phyloP scores from a whole-genome alignment of 2,888 invertebrate genomes.

The Drosophila picticornis region DNA sequence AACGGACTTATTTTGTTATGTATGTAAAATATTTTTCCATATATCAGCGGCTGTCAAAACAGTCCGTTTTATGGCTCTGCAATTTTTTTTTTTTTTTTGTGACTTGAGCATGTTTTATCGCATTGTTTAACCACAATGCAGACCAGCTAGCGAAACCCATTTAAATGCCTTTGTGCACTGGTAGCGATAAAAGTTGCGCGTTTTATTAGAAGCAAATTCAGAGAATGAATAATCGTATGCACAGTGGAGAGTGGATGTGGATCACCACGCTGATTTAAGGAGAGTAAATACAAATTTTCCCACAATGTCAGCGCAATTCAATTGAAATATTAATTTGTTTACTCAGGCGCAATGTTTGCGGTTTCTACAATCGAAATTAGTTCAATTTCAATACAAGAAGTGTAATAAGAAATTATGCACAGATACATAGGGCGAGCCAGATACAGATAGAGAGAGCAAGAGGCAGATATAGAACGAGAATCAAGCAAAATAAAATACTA shows the following conservation, averaged over 20 bases:
- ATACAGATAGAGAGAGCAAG: not conserved
- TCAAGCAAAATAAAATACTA: slow-evolving; percentile 20
- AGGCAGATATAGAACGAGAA: not conserved
- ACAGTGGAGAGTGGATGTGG: not conserved
- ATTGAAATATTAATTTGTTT: slow-evolving; percentile 65
- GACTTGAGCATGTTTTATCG: slow-evolving; percentile 22
- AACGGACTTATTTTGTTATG: not conserved
- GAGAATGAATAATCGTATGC: slow-evolving; percentile 41
- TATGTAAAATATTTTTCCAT: slow-evolving; percentile 5
- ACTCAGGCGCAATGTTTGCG: slow-evolving; percentile 39
- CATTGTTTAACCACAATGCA: slow-evolving; percentile 23
- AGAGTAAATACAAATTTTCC: slow-evolving; percentile 15
- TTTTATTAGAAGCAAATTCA: slow-evolving; percentile 57
- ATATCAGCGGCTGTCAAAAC: slow-evolving; percentile 19
- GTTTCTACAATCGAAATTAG: slow-evolving; percentile 51
- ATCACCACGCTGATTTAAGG: not conserved
- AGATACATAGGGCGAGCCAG: slow-evolving; percentile 1
- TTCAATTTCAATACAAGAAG: slow-evolving; percentile 33
- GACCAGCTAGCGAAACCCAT: slow-evolving; percentile 19
- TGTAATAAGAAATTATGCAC: slow-evolving; percentile 37
- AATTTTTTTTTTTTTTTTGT: slow-evolving; percentile 36
- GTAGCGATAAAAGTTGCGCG: slow-evolving; percentile 38
- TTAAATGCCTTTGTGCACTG: slow-evolving; percentile 27
- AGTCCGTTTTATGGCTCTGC: slow-evolving; percentile 54
- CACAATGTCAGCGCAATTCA: slow-evolving; percentile 15